Percentiles rank a stretch among this genome's conserved stretches.
Evolutionary conservation across 1,140 invertebrate species (phyloP).

Genomic region (Harpegnathos saltator): DNA sequence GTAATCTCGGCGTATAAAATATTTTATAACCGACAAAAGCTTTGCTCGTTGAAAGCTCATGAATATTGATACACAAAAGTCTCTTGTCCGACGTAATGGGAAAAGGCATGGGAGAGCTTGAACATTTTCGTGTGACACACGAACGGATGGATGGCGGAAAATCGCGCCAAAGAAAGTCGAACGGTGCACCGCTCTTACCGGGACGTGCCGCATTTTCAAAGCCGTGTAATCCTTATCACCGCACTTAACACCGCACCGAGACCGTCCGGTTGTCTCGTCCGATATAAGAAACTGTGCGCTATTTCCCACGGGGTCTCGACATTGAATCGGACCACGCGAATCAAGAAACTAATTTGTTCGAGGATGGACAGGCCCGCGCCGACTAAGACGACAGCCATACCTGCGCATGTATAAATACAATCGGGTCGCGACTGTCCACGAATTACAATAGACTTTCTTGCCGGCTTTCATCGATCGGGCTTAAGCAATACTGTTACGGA

Average conservation of each 20-base stretch:
- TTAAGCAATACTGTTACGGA: slow-evolving; percentile 84
- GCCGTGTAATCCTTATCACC: slow-evolving; percentile 67
- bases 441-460: slow-evolving; percentile 87
- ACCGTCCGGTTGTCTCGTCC: neutral
- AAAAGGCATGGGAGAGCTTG: too few relatives aligned
- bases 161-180: neutral
- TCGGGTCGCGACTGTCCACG: slow-evolving; percentile 84
- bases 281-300: slow-evolving; percentile 22
- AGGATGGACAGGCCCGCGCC: slow-evolving; percentile 78
- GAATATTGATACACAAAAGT: too few relatives aligned
- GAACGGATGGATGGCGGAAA: neutral
- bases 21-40: too few relatives aligned
- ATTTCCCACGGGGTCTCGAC: slow-evolving; percentile 4
- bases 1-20: too few relatives aligned
- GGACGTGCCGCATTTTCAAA: slow-evolving; percentile 75
- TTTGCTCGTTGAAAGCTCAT: too few relatives aligned
- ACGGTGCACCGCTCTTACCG: slow-evolving; percentile 72
- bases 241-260: slow-evolving; percentile 77
- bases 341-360: slow-evolving; percentile 79
- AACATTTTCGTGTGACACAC: too few relatives aligned
- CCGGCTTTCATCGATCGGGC: slow-evolving; percentile 84
- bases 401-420: slow-evolving; percentile 86
- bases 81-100: too few relatives aligned
- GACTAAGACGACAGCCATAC: slow-evolving; percentile 83
- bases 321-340: slow-evolving; percentile 66